Evolutionary conservation across 2,797 vertebrate species (phyloP), one percentile per base, ranked within the genome.

Genomic region (Hydrophis major): DNA sequence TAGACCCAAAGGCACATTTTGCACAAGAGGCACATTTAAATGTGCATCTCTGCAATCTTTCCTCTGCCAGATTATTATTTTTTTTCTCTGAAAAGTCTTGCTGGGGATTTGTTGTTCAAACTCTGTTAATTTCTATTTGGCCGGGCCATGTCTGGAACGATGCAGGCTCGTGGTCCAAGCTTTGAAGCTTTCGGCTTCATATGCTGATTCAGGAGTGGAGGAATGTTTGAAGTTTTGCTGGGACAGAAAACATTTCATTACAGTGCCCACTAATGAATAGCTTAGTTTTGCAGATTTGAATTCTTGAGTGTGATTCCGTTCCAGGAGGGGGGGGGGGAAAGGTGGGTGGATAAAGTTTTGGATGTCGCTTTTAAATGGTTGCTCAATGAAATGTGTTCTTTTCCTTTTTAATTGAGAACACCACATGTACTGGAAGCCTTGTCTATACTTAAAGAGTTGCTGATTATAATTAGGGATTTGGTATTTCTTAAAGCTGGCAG

Each of bases 141-240:
- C 87, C 50, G 89, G 83, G 61, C 88, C 0, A 0, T 37, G n/a
- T 6, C 93, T 89, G 94, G 92, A 42, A n/a, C 4, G 86, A n/a
- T 0, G 50, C 55, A 56, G n/a, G 1, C n/a, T 74, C 2, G 0
- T 53, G 74, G 61, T 4, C 88, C 1, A 63, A 1, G 93, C 92
- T 95, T 92, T 94, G 94, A 89, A 92, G 94, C 89, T 94, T 47
- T 13, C 16, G 93, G 61, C 92, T 53, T 83, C 22, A 25, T 93
- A 92, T 88, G 86, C 87, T 3, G 92, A 90, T 47, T 0, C 0
- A 3, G 90, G 27, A 90, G 18, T 42, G 63, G 4, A 55, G 10
- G 93, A 7, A 13, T 16, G 59, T 94, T 91, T 94, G 94, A 91
- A 91, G 96, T 53, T 32, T 27, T 91, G 25, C 53, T 11, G 59